A percentile compares a stretch with the other conserved stretches of the same genome.
These are phyloP conservation scores for Microcebus murinus DNA, from an alignment of 2,113 vertebrate genomes.

Conservation along the genomic window DNA sequence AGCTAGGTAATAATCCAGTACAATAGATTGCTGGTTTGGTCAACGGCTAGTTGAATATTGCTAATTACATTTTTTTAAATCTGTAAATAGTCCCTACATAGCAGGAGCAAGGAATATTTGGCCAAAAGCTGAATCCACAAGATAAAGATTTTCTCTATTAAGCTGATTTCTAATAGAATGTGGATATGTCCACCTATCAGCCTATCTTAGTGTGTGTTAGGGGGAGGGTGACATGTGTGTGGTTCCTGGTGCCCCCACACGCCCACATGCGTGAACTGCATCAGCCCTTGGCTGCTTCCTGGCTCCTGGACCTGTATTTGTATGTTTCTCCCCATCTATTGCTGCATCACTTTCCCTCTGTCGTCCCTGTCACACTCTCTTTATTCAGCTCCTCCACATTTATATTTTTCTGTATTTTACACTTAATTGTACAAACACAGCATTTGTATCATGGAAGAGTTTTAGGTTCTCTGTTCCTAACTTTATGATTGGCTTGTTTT, in stretches of 20 bases:
- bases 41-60: not conserved
- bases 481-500: not conserved
- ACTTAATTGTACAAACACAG: not conserved
- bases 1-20: not conserved
- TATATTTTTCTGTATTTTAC: not conserved
- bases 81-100: not conserved
- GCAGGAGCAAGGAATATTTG: not conserved
- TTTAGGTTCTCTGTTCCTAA: not conserved
- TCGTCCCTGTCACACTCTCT: not conserved
- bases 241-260: accelerated
- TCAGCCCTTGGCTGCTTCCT: not conserved
- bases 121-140: constrained; percentile 33
- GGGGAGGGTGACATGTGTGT: not conserved
- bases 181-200: not conserved
- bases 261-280: accelerated
- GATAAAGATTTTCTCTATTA: not conserved
- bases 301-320: not conserved
- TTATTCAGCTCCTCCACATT: not conserved
- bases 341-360: not conserved
- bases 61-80: not conserved
- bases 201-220: not conserved
- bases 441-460: not conserved
- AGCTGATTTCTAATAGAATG: not conserved
- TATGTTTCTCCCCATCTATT: not conserved
- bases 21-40: not conserved